These are phyloP conservation scores for Drosophila suboccidentalis DNA, from an alignment of 2,888 invertebrate species.

Conservation along the genomic window DNA sequence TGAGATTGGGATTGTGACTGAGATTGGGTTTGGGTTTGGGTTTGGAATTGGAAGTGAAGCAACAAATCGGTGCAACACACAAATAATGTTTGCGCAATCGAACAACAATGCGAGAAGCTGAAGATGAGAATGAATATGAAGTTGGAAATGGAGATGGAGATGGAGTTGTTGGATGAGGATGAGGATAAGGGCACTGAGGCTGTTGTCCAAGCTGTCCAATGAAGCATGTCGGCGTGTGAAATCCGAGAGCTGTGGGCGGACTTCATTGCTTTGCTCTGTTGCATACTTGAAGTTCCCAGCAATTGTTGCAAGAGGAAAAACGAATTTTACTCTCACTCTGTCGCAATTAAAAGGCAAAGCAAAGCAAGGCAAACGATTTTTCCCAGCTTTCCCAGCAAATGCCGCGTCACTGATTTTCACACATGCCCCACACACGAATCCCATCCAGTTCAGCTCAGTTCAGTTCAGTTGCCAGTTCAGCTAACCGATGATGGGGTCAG, in stretches of 20 bases:
- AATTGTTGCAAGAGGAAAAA: conserved; percentile 63
- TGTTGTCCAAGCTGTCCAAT: conserved; percentile 58
- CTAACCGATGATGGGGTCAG: conserved; percentile 45
- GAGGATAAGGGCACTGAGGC: conserved; percentile 8
- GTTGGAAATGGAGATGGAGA: conserved; percentile 2
- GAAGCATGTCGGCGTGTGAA: conserved; percentile 78
- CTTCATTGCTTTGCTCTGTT: conserved; percentile 11
- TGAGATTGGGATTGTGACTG: conserved; percentile 1
- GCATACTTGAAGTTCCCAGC: conserved; percentile 58
- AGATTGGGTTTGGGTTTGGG: neutral
- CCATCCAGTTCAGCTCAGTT: neutral
- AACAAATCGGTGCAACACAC: conserved; percentile 57
- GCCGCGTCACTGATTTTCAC: conserved; percentile 79
- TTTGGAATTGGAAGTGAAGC: conserved; percentile 12
- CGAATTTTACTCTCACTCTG: conserved; percentile 59
- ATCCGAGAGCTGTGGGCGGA: conserved; percentile 37
- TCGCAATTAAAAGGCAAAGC: conserved; percentile 71
- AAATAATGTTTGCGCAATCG: conserved; percentile 79
- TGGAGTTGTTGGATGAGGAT: conserved; percentile 1
- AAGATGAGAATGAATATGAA: conserved; percentile 16
- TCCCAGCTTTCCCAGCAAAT: conserved; percentile 74
- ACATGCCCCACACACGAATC: conserved; percentile 24
- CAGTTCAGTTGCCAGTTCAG: neutral
- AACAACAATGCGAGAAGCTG: conserved; percentile 59
- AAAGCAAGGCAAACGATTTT: conserved; percentile 51